Conservation (phyloP, 1,140 invertebrate species). For the Ganaspis sp. region DNA sequence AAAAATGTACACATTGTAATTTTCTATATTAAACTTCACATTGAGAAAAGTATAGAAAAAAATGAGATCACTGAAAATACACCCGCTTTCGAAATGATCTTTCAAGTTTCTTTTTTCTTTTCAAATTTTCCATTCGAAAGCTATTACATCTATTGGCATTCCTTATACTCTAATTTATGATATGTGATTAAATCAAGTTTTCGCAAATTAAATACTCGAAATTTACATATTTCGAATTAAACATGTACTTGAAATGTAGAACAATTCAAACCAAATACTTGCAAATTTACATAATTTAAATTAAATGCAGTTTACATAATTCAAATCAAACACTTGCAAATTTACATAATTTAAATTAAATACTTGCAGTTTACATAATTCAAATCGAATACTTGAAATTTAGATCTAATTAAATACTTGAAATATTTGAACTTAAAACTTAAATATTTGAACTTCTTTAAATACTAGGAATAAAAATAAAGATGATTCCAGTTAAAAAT, state of each 20-base stretch:
- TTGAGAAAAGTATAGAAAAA: slow-evolving; percentile 32
- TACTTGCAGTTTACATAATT: too few relatives aligned
- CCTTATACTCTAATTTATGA: background rate
- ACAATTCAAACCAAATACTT: too few relatives aligned
- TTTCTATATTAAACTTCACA: slow-evolving; percentile 41
- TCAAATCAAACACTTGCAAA: too few relatives aligned
- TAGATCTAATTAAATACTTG: too few relatives aligned
- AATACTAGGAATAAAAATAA: too few relatives aligned
- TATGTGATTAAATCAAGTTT: background rate
- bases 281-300: too few relatives aligned
- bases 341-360: too few relatives aligned
- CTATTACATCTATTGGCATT: background rate
- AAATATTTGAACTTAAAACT: too few relatives aligned
- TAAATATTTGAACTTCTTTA: too few relatives aligned
- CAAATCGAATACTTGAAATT: too few relatives aligned
- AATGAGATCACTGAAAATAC: slow-evolving; percentile 23
- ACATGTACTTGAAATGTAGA: background rate
- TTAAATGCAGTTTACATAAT: too few relatives aligned
- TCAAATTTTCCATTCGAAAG: background rate
- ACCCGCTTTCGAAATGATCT: background rate
- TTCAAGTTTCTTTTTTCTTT: background rate
- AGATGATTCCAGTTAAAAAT: too few relatives aligned
- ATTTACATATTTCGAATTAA: background rate
- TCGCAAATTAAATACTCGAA: background rate
- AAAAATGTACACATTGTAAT: slow-evolving; percentile 44